These are phyloP conservation scores for Lipotes vexillifer DNA, from an alignment of 2,113 vertebrate genomes.

Conservation along the genomic window DNA sequence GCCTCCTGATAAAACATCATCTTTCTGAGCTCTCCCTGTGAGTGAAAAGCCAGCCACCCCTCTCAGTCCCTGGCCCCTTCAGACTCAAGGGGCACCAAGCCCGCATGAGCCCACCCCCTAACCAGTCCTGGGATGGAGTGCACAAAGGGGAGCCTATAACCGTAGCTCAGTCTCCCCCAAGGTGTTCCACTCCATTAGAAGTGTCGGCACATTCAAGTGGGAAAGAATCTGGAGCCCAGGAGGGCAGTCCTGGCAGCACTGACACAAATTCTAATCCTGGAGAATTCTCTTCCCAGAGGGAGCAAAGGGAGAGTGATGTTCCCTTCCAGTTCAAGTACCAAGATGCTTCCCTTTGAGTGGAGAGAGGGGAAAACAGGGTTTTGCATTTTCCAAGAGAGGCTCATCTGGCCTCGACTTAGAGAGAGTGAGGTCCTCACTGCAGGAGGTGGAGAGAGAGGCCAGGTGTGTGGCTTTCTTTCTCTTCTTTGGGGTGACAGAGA, in stretches of 20 bases:
- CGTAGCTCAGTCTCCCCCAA: neutral
- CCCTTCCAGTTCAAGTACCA: no score
- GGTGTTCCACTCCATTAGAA: neutral
- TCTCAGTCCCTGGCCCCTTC: neutral
- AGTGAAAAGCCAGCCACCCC: neutral
- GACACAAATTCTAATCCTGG: neutral
- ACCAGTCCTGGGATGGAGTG: neutral
- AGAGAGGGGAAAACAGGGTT: neutral
- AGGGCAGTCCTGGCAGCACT: neutral
- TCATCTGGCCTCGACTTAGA: neutral
- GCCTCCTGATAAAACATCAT: neutral
- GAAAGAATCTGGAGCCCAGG: neutral
- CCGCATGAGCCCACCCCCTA: neutral
- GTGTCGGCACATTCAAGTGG: neutral
- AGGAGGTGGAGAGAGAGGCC: neutral
- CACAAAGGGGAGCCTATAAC: neutral
- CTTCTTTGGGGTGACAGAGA: neutral
- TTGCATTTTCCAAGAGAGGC: neutral
- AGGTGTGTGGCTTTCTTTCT: neutral
- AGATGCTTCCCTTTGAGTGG: no score
- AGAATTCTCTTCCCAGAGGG: neutral
- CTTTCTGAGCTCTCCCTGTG: neutral
- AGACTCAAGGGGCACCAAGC: neutral
- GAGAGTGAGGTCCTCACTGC: neutral
- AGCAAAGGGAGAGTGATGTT: neutral